Percentiles rank a stretch among this genome's conserved stretches.
Evolutionary conservation across 2,888 invertebrate species (phyloP).

Genomic region (Andricus quercusramuli): DNA sequence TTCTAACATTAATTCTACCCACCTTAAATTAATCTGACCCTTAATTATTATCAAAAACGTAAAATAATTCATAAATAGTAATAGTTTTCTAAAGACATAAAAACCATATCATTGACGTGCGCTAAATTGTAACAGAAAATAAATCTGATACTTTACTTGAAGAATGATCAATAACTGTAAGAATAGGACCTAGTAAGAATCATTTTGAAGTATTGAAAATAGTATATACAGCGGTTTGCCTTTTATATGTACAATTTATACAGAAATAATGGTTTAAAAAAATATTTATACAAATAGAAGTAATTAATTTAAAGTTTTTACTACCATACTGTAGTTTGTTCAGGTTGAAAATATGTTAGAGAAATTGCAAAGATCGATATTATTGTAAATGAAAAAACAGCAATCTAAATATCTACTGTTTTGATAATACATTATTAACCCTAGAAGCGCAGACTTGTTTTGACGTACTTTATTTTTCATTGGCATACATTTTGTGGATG

Average conservation of each 20-base stretch:
- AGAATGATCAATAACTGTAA: background rate
- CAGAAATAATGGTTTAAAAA: background rate
- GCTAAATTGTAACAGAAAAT: background rate
- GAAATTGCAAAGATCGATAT: background rate
- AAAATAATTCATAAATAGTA: too few relatives aligned
- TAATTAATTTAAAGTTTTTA: background rate
- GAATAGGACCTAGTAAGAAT: background rate
- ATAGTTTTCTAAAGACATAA: background rate
- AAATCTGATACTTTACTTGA: background rate
- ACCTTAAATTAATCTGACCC: background rate
- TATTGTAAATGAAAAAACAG: background rate
- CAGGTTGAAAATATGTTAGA: background rate
- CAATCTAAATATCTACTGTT: background rate
- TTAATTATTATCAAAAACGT: background rate
- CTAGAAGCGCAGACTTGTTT: background rate
- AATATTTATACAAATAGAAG: conserved; percentile 4
- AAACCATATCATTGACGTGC: background rate
- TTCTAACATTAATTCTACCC: background rate
- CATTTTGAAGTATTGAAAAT: conserved; percentile 1
- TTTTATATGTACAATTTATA: conserved; percentile 38
- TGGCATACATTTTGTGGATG: too few relatives aligned
- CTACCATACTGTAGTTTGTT: background rate
- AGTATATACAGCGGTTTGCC: conserved; percentile 39
- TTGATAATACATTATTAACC: background rate
- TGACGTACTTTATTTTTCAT: background rate